Base-by-base conservation (phyloP, 2,113 vertebrate genomes). In the Bufo bufo region DNA sequence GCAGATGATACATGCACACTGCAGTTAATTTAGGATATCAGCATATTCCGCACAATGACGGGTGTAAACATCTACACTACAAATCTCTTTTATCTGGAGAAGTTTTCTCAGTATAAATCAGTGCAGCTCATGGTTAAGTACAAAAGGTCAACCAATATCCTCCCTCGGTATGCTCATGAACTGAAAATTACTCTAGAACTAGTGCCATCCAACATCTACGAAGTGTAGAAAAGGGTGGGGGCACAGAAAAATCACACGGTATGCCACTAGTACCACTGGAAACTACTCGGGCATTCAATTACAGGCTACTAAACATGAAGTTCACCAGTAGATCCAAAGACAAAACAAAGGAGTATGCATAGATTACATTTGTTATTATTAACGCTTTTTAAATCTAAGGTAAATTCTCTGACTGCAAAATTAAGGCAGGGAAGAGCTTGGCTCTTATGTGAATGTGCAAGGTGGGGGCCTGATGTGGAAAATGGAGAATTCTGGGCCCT, bases 11-110 rank as follows among this genome's bases (percentile, higher is more conserved):
- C 59, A 54, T 52, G 65, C 17, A 54, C 49, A 19, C 47, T 33
- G 47, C 47, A 54, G 65, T 52, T 69, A 69, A 84, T 84, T 84
- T 5, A 10, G 23, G 49, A 71, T 54, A 71, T 81, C 77, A 54
- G 50, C 50, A 56, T 78, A 78, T 56, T 23, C 6, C 47, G 50
- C 72, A 50, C 72, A 49, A 7, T 75, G 72, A 75, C 45, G 9
- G 47, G 17, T 20, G 19, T 19, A 75, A 75, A 75, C 50, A 75
- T 74, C 71, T 49, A 49, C 45, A 17, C 71, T 74, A 74, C 71
- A 74, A 74, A 74, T 74, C 71, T 45, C 17, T 45, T 74, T 1
- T 74, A 47, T 74, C 43, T 74, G 71, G 2, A 74, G 47, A 7
- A 47, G 71, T 49, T 74, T 74, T 4, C 45, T 43, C 45, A 16